Evolutionary conservation across 2,797 vertebrate genomes (phyloP).

Genomic region (Taenioides sp.): DNA sequence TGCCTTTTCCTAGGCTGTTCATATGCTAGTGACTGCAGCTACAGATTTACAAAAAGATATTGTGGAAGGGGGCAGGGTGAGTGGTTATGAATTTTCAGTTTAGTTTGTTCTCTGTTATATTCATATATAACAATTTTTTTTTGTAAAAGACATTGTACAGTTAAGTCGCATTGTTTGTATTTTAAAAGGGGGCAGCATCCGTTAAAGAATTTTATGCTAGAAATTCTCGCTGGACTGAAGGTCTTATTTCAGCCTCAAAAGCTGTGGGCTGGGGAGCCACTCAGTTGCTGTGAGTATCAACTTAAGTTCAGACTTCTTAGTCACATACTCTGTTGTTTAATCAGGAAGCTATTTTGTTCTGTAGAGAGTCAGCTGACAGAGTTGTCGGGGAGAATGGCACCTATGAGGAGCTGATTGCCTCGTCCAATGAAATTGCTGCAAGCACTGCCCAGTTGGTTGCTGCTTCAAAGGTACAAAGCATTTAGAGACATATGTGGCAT

Average conservation of each 20-base stretch:
- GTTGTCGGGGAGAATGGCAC: slow-evolving; percentile 88
- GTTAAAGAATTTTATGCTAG: slow-evolving; percentile 94
- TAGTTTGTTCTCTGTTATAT: background rate
- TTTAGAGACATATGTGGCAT: too few species aligned
- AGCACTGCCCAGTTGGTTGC: slow-evolving; percentile 97
- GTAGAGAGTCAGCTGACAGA: slow-evolving; percentile 91
- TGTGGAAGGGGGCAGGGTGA: slow-evolving; percentile 92
- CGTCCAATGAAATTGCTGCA: slow-evolving; percentile 92
- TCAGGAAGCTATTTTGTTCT: background rate
- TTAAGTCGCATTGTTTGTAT: background rate
- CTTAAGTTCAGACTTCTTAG: too few species aligned
- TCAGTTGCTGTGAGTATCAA: slow-evolving; percentile 85
- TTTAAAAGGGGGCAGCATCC: slow-evolving; percentile 85
- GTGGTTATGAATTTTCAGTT: slow-evolving; percentile 32
- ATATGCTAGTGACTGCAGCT: slow-evolving; percentile 87
- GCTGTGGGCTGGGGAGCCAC: slow-evolving; percentile 96
- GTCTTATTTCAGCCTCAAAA: slow-evolving; percentile 97
- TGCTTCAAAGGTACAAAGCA: slow-evolving; percentile 88
- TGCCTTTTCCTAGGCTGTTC: slow-evolving; percentile 80
- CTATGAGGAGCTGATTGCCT: slow-evolving; percentile 95
- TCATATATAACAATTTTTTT: too few species aligned
- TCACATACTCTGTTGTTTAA: slow-evolving; percentile 25
- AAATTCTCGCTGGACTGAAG: slow-evolving; percentile 97
- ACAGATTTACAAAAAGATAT: slow-evolving; percentile 97
- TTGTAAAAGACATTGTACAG: background rate